Evolutionary conservation across 2,113 vertebrate genomes (phyloP).

Genomic region (Gymnorhina tibicen): DNA sequence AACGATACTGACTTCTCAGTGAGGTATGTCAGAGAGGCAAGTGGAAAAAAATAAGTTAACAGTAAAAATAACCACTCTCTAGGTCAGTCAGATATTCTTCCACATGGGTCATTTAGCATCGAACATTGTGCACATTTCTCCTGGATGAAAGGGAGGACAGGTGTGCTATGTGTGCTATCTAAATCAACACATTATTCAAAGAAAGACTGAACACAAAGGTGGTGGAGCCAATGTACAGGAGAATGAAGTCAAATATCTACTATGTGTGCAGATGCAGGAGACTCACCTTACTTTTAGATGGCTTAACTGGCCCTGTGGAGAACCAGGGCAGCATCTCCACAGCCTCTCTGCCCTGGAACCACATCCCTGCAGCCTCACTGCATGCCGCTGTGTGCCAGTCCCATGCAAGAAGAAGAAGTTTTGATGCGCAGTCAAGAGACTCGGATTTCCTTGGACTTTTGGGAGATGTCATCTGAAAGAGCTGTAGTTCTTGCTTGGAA

Average conservation of each 20-base stretch:
- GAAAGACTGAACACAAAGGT: fast-evolving
- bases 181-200: neutral
- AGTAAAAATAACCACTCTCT: neutral
- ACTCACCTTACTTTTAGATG: neutral
- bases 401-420: neutral
- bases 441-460: neutral
- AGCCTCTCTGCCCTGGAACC: neutral
- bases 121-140: neutral
- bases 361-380: neutral
- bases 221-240: neutral
- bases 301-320: neutral
- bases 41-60: neutral
- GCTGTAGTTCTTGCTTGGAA: neutral
- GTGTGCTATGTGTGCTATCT: neutral
- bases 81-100: neutral
- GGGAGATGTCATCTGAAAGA: neutral
- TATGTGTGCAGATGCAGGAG: neutral
- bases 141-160: neutral
- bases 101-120: neutral
- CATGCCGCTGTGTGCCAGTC: neutral
- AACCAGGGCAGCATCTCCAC: neutral
- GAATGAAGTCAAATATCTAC: neutral
- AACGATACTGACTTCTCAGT: neutral
- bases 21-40: neutral
- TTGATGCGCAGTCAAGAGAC: neutral